Conservation (phyloP, 1,140 invertebrate species). For the Theocolax elegans region DNA sequence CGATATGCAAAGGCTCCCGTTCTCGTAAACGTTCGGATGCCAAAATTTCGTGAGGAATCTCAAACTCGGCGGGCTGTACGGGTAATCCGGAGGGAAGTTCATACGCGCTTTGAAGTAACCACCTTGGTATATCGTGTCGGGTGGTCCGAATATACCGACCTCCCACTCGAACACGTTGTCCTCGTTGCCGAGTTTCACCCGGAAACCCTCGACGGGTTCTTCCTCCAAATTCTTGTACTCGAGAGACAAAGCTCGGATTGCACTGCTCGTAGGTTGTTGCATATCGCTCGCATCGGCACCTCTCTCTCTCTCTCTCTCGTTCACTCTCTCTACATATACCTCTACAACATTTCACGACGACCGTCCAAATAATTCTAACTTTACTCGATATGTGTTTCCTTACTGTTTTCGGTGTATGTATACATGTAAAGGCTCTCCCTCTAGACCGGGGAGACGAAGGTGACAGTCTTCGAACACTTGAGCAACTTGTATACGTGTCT, state of each 20-base stretch:
- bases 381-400: no score
- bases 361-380: no score
- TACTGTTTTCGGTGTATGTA: no score
- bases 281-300: no score
- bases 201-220: conserved; percentile 98
- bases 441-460: no score
- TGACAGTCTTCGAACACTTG: no score
- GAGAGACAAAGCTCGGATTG: conserved; percentile 90
- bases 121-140: conserved; percentile 97
- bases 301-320: conserved; percentile 39
- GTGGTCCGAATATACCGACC: conserved; percentile 98
- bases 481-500: no score
- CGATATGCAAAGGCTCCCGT: conserved; percentile 98
- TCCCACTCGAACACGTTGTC: conserved; percentile 99
- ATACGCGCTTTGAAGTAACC: conserved; percentile 99
- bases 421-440: no score
- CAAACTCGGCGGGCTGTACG: conserved; percentile 97
- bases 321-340: conserved; percentile 37
- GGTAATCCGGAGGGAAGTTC: conserved; percentile 97
- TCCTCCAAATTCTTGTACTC: conserved; percentile 97
- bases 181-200: conserved; percentile 95
- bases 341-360: conserved; percentile 37
- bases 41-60: conserved; percentile 98
- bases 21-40: conserved; percentile 99
- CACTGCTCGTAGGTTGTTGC: conserved; percentile 80